phyloP scores from a whole-genome alignment of 2,113 vertebrate species.

The Cheirogaleus medius region DNA sequence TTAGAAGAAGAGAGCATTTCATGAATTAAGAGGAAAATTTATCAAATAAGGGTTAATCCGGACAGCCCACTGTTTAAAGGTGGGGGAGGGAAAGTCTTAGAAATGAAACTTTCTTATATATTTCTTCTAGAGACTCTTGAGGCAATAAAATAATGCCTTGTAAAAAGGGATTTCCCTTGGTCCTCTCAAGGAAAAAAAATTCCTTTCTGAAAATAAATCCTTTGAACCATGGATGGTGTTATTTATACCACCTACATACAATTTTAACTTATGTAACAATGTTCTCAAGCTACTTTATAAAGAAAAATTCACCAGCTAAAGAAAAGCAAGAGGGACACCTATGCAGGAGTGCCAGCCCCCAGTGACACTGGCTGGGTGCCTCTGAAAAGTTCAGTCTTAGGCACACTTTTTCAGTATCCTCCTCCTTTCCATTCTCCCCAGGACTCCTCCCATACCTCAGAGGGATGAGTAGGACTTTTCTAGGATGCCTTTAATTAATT shows the following conservation, averaged over 20 bases:
- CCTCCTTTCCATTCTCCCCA: background rate
- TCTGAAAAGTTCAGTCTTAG: background rate
- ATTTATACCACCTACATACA: background rate
- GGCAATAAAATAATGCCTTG: slow-evolving; percentile 25
- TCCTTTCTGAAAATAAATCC: slow-evolving; percentile 50
- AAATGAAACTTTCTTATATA: background rate
- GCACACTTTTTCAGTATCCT: background rate
- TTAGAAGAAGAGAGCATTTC: slow-evolving; percentile 50
- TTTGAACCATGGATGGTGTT: slow-evolving; percentile 12
- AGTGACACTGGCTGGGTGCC: background rate
- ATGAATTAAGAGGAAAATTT: slow-evolving; percentile 55
- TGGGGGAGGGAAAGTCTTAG: background rate
- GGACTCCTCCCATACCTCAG: background rate
- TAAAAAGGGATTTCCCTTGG: slow-evolving; percentile 55
- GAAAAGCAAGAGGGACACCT: background rate
- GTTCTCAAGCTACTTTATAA: slow-evolving; percentile 27
- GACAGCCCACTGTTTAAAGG: background rate
- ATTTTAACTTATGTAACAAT: background rate
- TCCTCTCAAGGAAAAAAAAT: background rate
- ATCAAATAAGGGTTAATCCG: slow-evolving; percentile 34
- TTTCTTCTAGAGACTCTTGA: slow-evolving; percentile 23
- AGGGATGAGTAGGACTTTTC: slow-evolving; percentile 20
- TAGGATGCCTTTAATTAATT: background rate
- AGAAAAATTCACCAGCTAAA: slow-evolving; percentile 9
- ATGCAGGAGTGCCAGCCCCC: background rate